Evolutionary conservation across 2,888 invertebrate genomes (phyloP), one percentile per base, ranked within the genome.

Genomic region (Lapara coniferarum): DNA sequence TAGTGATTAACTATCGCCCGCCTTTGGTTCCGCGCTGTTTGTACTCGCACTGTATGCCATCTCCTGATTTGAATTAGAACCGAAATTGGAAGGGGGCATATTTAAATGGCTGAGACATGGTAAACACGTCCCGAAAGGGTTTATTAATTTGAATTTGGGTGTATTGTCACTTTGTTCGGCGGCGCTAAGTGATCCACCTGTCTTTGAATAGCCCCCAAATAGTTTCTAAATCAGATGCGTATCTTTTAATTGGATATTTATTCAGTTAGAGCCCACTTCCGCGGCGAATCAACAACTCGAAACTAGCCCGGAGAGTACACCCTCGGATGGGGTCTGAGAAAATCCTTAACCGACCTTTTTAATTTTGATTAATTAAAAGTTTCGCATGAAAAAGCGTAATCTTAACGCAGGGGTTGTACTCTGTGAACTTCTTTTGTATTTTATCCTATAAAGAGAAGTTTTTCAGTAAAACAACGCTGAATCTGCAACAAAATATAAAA

Each of bases 301-400:
- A 49, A 63, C 63, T 63, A 63, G 63, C 13, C 49, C 49, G 46
- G 46, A 59, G 46, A 53, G 52, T 52, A 52, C 52, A 56, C 55
- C 56, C 55, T 44, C 37, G 46, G 46, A 46, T 63, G 56, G 63
- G 59, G 59, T 51, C 19, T 73, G 71, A 78, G 70, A 78, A 76
- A 74, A 78, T 72, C 76, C 74, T 78, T 75, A 77, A 74, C 74
- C 74, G 78, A 80, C 84, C 85, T 83, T 89, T 89, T 87, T 83
- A 89, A 90, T 89, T 85, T 87, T 87, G 84, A 90, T 91, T 92
- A 91, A 93, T 92, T 92, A 93, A 93, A 93, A 93, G 89, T 92
- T 93, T 90, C 70, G 76, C 82, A 80, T 85, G 82, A 81, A 88
- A 88, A 89, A 87, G 85, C 88, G 88, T 85, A 88, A 87, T 88